Evolutionary conservation across 1,140 invertebrate species (phyloP), one percentile per base, ranked within the genome.

Genomic region (Macrobrachium nipponense): DNA sequence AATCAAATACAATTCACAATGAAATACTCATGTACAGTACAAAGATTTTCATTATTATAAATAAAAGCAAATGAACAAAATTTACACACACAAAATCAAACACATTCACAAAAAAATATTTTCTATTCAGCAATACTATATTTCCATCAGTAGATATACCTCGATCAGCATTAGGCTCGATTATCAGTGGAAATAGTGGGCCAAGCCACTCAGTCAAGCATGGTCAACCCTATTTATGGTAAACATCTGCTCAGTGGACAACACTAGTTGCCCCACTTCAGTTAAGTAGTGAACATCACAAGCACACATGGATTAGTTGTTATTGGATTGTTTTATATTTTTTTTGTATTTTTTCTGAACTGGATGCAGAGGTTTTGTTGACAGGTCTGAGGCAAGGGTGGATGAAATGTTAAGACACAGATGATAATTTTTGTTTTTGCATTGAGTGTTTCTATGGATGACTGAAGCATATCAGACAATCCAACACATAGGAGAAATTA

Each of bases 281-380:
- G 82, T 83, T 83, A 83, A 83, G 82, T 83, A 83, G 82, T 83
- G 82, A 75, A 83, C 64, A 73, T 83, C 60, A 83, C 82, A 83
- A 83, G 82, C 82, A 83, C 73, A 83, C 75, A 83, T 72, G 81
- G 82, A 83, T 83, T 83, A 82, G 82, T 83, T 83, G 60, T 83
- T 83, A 83, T 66, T 66, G 60, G 82, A 83, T 80, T 86, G 61
- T 86, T 66, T 80, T 17, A 36, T 36, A 73, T 20, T 20, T 76
- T 73, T 17, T 51, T 79, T 75, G 51, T 62, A 73, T 62, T 27
- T 43, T 86, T 86, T 79, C 23, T 72, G 70, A 80, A 17, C 62
- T 73, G 70, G 77, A 80, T 86, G 84, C 66, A 73, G 61, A 79
- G 77, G 78, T 79, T 44, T 60, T 61, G 58, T 73, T 60, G 84